Conservation (phyloP, 2,888 invertebrate genomes). For the Coelinius sp. region DNA sequence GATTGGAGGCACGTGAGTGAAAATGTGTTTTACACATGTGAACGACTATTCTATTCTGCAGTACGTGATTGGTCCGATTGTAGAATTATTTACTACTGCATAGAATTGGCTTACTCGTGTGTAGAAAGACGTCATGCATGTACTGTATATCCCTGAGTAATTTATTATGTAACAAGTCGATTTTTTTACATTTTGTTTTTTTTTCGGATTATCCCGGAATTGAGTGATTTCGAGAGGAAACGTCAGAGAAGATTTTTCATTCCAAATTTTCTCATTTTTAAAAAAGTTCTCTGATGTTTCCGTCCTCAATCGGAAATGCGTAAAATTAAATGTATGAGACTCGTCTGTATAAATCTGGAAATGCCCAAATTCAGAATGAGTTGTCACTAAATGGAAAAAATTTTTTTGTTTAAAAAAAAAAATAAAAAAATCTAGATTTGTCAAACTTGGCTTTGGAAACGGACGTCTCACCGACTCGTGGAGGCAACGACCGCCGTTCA, state of each 20-base stretch:
- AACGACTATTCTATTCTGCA: too few species aligned
- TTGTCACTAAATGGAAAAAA: neutral
- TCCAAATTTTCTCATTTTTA: too few species aligned
- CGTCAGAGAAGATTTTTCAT: too few species aligned
- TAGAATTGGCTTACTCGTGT: too few species aligned
- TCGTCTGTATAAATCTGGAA: neutral
- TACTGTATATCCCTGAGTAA: too few species aligned
- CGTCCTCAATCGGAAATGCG: neutral
- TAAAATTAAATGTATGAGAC: neutral
- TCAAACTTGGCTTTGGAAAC: slow-evolving; percentile 84
- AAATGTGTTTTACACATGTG: neutral
- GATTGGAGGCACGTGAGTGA: neutral
- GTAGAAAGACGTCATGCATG: too few species aligned
- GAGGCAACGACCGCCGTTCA: slow-evolving; percentile 62
- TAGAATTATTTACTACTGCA: neutral
- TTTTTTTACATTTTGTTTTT: too few species aligned
- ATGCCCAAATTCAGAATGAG: neutral
- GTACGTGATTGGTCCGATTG: neutral
- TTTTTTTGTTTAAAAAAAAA: neutral
- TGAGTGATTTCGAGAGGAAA: too few species aligned
- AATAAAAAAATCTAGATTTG: slow-evolving; percentile 74
- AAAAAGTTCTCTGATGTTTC: too few species aligned
- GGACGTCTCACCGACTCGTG: slow-evolving; percentile 73
- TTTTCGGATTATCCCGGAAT: too few species aligned
- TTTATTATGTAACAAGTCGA: too few species aligned